Conservation (phyloP, 2,888 invertebrate genomes). For the Mellilla xanthometata region DNA sequence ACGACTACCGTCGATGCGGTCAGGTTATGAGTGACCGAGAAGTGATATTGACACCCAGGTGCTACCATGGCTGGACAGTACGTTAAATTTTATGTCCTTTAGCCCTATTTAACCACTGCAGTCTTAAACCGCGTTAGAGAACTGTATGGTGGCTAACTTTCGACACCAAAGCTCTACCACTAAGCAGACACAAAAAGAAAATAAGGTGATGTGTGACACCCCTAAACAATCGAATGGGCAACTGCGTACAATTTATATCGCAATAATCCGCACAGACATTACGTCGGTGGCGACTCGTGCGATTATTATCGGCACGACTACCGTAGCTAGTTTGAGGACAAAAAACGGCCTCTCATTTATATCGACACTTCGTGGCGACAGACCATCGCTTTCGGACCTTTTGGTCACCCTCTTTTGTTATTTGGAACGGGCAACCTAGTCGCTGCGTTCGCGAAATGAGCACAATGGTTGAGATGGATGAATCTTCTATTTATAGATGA, state of each 20-base stretch:
- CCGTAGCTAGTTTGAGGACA: constrained; percentile 71
- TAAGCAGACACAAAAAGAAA: too few relatives aligned
- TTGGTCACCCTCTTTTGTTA: constrained; percentile 24
- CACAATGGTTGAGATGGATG: neutral
- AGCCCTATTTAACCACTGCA: too few relatives aligned
- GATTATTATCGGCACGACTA: constrained; percentile 75
- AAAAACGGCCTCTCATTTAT: constrained; percentile 81
- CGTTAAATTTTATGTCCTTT: too few relatives aligned
- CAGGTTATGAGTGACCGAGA: too few relatives aligned
- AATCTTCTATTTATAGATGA: too few relatives aligned
- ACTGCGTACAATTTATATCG: constrained; percentile 81
- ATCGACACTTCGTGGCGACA: constrained; percentile 72
- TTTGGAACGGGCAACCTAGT: too few relatives aligned
- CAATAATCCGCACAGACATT: constrained; percentile 80
- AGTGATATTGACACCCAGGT: too few relatives aligned
- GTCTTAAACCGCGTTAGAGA: too few relatives aligned
- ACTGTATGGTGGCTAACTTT: too few relatives aligned
- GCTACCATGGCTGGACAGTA: too few relatives aligned
- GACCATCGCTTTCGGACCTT: constrained; percentile 47
- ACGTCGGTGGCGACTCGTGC: constrained; percentile 51
- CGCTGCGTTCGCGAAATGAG: constrained; percentile 9
- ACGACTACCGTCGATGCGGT: too few relatives aligned
- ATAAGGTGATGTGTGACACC: constrained; percentile 38
- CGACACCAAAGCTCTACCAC: too few relatives aligned
- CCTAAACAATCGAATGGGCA: constrained; percentile 72